Evolutionary conservation across 1,140 invertebrate species (phyloP), one percentile per base, ranked within the genome.

Genomic region (Drosophila ercepeae): DNA sequence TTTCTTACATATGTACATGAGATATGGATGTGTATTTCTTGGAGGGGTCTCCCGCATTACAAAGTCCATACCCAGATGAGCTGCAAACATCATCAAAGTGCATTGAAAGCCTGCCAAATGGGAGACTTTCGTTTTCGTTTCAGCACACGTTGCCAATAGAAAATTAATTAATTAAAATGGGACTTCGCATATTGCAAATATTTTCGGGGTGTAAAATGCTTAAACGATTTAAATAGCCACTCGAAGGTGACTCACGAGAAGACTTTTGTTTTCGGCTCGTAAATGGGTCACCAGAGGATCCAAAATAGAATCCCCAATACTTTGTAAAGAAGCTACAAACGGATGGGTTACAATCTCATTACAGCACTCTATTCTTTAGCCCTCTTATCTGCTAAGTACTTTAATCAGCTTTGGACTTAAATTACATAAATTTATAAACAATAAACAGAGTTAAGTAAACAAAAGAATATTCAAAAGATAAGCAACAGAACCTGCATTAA

Each of bases 161-260:
- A 54, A 63, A 69, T 63, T 86, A 60, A 64, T 61, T 86, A 73
- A 88, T 81, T 84, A 77, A 78, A 72, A 78, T 55, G 72, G 51
- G 60, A 71, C 64, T 77, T 78, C 42, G 60, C 59, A 60, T 81
- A 41, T 60, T 50, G 42, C 42, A 58, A 42, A 77, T 76, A 69
- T 75, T 74, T 77, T 48, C 8, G 23, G 16, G 68, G 16, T 59
- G 68, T 72, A 41, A 63, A 73, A 34, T 39, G 34, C 58, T 54
- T 55, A 50, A 57, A 57, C 25, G 29, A 53, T 48, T 67, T 57
- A 83, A 83, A 82, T 82, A 82, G 58, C 48, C 41, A 25, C 49
- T 65, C 55, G 57, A 44, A 81, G 69, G 78, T 86, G 81, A 86
- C 54, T 86, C 81, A 86, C 74, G 45, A 68, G 49, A 70, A 34